Base-by-base conservation (phyloP, 2,797 vertebrate species). In the Hoplostethus mediterraneus region DNA sequence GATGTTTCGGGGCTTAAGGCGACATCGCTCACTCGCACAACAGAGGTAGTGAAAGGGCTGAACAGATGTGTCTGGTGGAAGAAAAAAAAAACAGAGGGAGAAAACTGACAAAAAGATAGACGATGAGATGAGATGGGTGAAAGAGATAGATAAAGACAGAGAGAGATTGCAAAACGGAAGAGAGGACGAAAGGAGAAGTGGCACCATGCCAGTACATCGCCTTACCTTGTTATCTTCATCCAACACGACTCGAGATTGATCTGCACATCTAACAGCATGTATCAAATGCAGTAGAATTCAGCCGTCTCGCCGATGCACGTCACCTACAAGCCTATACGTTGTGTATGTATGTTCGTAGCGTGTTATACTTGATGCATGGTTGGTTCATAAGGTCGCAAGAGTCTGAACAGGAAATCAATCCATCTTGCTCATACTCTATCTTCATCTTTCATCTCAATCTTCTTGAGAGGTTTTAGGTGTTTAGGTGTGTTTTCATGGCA, bases 61-160 rank as follows among this genome's bases (percentile, higher is more conserved):
- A 87, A 67, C 67, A 80, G 77, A 86, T 84, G 83, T 76, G 79
- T 75, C 63, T 25, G 55, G 56, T 59, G 47, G n/a, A n/a, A n/a
- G n/a, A n/a, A 63, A 67, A 74, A 80, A 48, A 76, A 82, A 21
- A 21, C 1, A 73, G 75, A 80, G 52, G 66, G 69, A 63, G 45
- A 70, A 73, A 69, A 75, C 83, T 89, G 90, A 89, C 90, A 89
- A 83, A 84, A 75, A 91, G 88, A 90, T 81, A 84, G 72, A 90
- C 86, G 79, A 79, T 7, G 74, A 82, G 85, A 86, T 87, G 82
- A 83, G 58, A 75, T 71, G 62, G 72, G 75, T 62, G 77, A 72
- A 82, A 77, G 71, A 77, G 71, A 85, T 77, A 81, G 83, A 86
- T 77, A 77, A 88, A 82, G 84, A 87, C 63, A 66, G 60, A 82